Percentiles rank a stretch among this genome's conserved stretches.
phyloP scores from a whole-genome alignment of 2,797 vertebrate genomes.

The Phataginus tricuspis region DNA sequence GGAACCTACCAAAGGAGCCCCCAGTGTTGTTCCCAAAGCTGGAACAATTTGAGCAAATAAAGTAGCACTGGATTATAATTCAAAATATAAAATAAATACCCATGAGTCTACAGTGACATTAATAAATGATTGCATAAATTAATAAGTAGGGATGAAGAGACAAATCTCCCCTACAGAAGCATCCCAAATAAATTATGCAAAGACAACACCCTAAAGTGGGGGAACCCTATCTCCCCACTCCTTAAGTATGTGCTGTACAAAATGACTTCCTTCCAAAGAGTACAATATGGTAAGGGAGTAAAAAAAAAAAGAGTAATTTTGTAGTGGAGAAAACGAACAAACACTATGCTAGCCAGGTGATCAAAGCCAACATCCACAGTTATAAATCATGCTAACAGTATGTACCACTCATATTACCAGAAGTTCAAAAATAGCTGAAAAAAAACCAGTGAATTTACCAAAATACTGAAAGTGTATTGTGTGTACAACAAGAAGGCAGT shows the following conservation, averaged over 20 bases:
- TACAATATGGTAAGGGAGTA: background rate
- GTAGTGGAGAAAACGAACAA: background rate
- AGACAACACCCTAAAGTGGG: background rate
- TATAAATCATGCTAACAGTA: background rate
- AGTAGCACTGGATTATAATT: background rate
- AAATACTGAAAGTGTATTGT: background rate
- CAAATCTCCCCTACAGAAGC: background rate
- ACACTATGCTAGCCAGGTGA: background rate
- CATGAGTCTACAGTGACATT: background rate
- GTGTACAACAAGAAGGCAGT: background rate
- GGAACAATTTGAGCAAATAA: background rate
- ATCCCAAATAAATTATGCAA: background rate
- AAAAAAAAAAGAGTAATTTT: background rate
- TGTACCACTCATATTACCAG: background rate
- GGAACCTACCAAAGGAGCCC: background rate
- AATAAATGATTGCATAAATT: background rate
- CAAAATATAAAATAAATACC: slow-evolving; percentile 1
- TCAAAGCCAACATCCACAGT: background rate
- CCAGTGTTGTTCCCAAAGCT: background rate
- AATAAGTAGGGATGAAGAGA: background rate
- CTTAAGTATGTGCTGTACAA: background rate
- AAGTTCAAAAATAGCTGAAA: background rate
- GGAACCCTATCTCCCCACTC: background rate
- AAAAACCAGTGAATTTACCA: background rate
- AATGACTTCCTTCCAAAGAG: background rate